Conservation (phyloP, 2,113 vertebrate genomes). For the Aptenodytes patagonicus region DNA sequence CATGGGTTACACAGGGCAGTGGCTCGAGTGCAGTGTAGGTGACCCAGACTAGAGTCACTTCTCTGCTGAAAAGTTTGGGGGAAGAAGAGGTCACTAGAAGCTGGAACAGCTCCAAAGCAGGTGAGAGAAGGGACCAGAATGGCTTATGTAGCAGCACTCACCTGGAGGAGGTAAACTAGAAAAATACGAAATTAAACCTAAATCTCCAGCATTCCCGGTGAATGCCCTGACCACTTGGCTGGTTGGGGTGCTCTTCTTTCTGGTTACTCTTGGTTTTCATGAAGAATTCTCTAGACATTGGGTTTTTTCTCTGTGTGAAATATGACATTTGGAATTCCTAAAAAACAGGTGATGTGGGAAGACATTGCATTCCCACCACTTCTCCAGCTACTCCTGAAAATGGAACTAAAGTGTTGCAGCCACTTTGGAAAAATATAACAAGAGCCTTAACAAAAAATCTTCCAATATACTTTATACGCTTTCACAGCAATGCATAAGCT, state of each 20-base stretch:
- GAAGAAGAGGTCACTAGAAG: background rate
- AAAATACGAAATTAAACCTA: background rate
- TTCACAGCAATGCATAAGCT: background rate
- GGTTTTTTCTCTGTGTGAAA: background rate
- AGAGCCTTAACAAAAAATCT: background rate
- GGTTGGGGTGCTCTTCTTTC: background rate
- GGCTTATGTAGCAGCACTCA: background rate
- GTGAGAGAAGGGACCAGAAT: background rate
- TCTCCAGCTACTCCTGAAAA: background rate
- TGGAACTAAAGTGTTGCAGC: background rate
- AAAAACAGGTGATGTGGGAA: background rate
- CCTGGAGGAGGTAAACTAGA: background rate
- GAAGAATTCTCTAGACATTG: background rate
- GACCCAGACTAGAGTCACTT: background rate
- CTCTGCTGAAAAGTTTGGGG: background rate
- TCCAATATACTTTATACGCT: background rate
- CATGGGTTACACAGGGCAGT: background rate
- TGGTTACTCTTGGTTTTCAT: background rate
- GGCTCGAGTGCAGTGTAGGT: background rate
- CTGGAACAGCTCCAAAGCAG: background rate
- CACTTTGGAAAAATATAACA: background rate
- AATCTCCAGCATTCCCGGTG: background rate
- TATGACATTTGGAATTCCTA: background rate
- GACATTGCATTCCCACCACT: background rate
- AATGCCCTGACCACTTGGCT: background rate